A percentile compares a stretch with the other conserved stretches of the same genome.
Conservation (phyloP, 2,797 vertebrate species). For the Channa striata region DNA sequence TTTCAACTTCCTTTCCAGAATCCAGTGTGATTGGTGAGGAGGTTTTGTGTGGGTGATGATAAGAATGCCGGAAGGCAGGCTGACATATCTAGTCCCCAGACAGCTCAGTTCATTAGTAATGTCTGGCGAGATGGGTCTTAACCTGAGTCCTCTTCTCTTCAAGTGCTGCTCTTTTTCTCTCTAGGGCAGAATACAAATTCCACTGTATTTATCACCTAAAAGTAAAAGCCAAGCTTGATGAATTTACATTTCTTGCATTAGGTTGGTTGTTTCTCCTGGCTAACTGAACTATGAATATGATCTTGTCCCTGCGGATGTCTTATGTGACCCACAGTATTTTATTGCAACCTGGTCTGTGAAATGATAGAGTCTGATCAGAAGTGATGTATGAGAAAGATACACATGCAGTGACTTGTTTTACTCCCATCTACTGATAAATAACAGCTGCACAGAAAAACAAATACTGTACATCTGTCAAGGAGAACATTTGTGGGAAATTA, state of each 20-base stretch:
- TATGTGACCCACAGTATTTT: conserved; percentile 37
- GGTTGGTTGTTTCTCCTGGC: conserved; percentile 41
- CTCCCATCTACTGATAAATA: conserved; percentile 60
- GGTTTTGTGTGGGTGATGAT: conserved; percentile 76
- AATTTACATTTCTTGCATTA: conserved; percentile 26
- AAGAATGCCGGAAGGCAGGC: conserved; percentile 74
- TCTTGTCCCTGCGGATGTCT: conserved; percentile 38
- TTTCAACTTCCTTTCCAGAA: conserved; percentile 76
- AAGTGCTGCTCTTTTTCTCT: conserved; percentile 23
- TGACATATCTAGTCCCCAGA: conserved; percentile 71
- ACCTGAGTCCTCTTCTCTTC: conserved; percentile 61
- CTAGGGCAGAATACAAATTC: conserved; percentile 57
- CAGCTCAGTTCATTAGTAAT: conserved; percentile 73
- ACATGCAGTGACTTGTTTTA: conserved; percentile 47
- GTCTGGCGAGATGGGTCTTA: conserved; percentile 67
- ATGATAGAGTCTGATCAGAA: conserved; percentile 56
- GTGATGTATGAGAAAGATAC: conserved; percentile 58
- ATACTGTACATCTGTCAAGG: conserved; percentile 41
- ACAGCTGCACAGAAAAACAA: conserved; percentile 62
- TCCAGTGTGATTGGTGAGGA: conserved; percentile 72
- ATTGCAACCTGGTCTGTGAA: conserved; percentile 44
- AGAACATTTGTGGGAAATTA: conserved; percentile 33
- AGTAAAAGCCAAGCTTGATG: conserved; percentile 53
- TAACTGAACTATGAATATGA: conserved; percentile 22
- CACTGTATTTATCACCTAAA: conserved; percentile 67